These are phyloP conservation scores for Melanitta fusca DNA, from an alignment of 2,797 vertebrate genomes.

Conservation along the genomic window DNA sequence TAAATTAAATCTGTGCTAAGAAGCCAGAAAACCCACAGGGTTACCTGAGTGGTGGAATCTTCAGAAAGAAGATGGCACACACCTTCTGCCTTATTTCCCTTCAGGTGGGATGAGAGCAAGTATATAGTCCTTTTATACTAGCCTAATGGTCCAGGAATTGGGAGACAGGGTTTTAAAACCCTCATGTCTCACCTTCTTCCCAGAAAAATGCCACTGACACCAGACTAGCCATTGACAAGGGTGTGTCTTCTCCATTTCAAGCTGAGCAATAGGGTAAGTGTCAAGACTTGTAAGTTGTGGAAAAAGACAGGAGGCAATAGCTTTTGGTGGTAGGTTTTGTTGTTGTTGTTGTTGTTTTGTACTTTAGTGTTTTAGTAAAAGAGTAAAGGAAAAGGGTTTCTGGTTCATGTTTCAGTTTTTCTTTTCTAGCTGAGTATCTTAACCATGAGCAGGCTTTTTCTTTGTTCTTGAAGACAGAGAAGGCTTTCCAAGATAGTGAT, in stretches of 20 bases:
- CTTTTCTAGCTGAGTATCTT: not conserved
- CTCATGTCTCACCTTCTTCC: not conserved
- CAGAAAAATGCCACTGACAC: not conserved
- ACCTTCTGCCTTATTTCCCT: not conserved
- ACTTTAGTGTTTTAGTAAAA: not conserved
- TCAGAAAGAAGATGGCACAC: not conserved
- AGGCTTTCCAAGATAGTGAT: not conserved
- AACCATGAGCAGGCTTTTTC: not conserved
- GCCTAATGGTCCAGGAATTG: not conserved
- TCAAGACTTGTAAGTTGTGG: not conserved
- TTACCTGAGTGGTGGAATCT: not conserved
- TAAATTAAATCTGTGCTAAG: not conserved
- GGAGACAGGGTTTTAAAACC: not conserved
- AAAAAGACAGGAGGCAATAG: not conserved
- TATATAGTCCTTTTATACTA: not conserved
- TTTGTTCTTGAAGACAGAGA: slow-evolving; percentile 12
- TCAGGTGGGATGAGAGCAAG: not conserved
- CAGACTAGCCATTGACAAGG: not conserved
- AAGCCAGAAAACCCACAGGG: not conserved
- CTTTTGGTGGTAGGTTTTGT: no score
- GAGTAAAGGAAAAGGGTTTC: not conserved
- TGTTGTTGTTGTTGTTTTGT: not conserved
- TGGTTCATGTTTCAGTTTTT: not conserved
- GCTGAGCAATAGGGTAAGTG: not conserved
- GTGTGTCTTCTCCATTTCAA: not conserved